Evolutionary conservation across 2,888 invertebrate genomes (phyloP), one percentile per base, ranked within the genome.

Genomic region (Cephus runcator): DNA sequence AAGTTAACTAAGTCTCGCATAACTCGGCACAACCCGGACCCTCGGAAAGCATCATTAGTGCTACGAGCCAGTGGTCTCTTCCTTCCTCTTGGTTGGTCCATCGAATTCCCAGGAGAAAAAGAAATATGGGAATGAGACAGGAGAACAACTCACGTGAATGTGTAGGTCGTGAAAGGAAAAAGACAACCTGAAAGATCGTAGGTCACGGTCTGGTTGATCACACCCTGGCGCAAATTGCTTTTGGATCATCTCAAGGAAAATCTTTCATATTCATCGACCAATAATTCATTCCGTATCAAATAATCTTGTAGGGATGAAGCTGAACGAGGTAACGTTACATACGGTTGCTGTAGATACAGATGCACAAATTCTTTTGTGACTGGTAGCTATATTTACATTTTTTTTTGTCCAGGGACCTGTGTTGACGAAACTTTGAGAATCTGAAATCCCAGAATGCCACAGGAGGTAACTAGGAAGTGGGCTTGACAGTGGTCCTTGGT

Each of bases 31-130:
- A 80, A 78, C 78, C 77, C 77, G 76, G 77, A 69, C 79, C 77
- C 73, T 83, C 83, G 79, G 79, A 82, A 83, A 83, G 82, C 82
- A 79, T 84, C 85, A 84, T 85, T 84, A 84, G 84, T 82, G 82
- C 79, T 81, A 73, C 73, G 83, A 75, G 78, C 78, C 78, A 79
- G 81, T 76, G 79, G 82, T 83, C 81, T 83, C 84, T 84, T 85
- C 83, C 83, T 83, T 84, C 82, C 83, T 85, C 82, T 80, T 75
- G 69, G 23, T 56, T 56, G 76, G 80, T 78, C 80, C 82, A 80
- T 81, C 79, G 81, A 85, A 83, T 82, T 84, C 80, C 75, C 23
- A 9, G 23, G 56, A 56, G 23, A 23, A 56, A 56, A 56, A 36
- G 12, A 35, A 23, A 40, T 56, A 23, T 56, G 56, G 23, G 23